Base-by-base conservation (phyloP, 2,888 invertebrate genomes). In the Morpho deidamia region DNA sequence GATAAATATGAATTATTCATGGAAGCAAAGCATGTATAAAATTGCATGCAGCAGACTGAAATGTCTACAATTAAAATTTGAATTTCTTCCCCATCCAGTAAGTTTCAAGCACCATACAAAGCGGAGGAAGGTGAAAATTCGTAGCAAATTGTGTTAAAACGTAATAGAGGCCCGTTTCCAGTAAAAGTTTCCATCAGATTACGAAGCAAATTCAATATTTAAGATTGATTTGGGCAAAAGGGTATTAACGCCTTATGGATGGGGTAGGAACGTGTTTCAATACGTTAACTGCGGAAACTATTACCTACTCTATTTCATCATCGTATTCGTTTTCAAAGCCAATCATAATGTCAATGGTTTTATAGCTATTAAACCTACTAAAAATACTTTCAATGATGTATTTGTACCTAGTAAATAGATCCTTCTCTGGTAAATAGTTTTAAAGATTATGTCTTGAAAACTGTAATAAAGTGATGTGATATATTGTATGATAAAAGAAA, bases 171-270 rank as follows among this genome's bases (percentile, higher is more conserved):
- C 83, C 83, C 83, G 84, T 85, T 84, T 85, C 81, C 81, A 80
- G 82, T 78, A 75, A 84, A 88, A 87, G 73, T 88, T 88, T 83
- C 78, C 80, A 83, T 81, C 79, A 73, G 82, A 88, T 89, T 88
- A 88, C 84, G 78, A 74, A 66, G 78, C 80, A 87, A 89, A 89
- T 88, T 89, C 85, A 87, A 89, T 89, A 87, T 88, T 86, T 86
- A 83, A 86, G 88, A 89, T 89, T 89, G 89, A 88, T 87, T 87
- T 76, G 79, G 79, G 83, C 87, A 86, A 83, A 75, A 77, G 80
- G 83, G 81, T 71, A 74, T 65, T 68, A 61, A 59, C 64, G 64
- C 68, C 65, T 73, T 42, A 41, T 62, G 60, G 61, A 63, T 76
- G 77, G 79, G 77, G 74, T 10, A 34, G 48, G 44, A 42, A 34